Base-by-base conservation (phyloP, 2,888 invertebrate species). In the Aporophyla nigra region DNA sequence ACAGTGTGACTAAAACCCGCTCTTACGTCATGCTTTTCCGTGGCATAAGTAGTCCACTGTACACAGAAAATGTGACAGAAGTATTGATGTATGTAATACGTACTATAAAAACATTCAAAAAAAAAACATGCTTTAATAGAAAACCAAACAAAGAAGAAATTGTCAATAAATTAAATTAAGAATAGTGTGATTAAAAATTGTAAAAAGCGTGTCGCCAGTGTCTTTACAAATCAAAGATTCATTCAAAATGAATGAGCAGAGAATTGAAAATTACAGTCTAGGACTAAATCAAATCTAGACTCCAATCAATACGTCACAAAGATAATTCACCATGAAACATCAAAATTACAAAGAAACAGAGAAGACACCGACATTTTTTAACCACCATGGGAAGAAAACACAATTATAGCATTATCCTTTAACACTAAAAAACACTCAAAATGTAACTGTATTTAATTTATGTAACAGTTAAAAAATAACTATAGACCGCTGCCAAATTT, bases 401-500 rank as follows among this genome's bases (percentile, higher is more conserved):
- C 58, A 68, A 67, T 62, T 63, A 63, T 68, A 62, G 27, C 46
- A 74, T 56, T 33, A 62, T 62, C 71, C 70, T 78, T 70, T 24
- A 68, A 46, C 66, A 51, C n/a, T 58, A 63, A 19, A 68, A 85
- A 68, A 46, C 66, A 51, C n/a, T 58, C 66, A 19, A 68, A 85
- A 76, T 27, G 0, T 86, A 87, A 87, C 86, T 72, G 88, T 86
- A 80, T 53, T 69, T 80, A 80, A 88, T 78, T 78, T 71, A 79
- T 53, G 24, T 76, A 87, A 84, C 85, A 83, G 85, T 86, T 71
- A 78, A 78, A 77, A 88, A 80, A 80, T 83, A 80, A 80, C 80
- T 82, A 76, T 58, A 65, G 74, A 40, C 69, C 53, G 76, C 78
- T 83, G 87, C 70, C 75, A 88, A 88, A 88, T 87, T 88, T 87